Percentiles rank a stretch among this genome's conserved stretches.
phyloP scores from a whole-genome alignment of 2,797 vertebrate genomes.

The Eulemur rubriventer region DNA sequence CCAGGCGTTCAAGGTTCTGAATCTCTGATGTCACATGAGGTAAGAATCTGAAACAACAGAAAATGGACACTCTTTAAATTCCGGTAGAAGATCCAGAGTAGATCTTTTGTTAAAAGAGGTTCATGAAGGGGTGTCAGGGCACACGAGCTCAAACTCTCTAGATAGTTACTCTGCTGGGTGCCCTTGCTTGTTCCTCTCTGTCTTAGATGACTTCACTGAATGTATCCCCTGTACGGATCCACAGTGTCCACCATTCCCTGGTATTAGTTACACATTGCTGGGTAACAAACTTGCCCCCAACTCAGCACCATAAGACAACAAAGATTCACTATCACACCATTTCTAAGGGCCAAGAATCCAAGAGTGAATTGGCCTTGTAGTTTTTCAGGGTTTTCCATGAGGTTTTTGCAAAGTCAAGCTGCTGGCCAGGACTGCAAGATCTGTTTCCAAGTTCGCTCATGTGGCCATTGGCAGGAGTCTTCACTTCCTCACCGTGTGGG shows the following conservation, averaged over 20 bases:
- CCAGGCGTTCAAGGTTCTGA: neutral
- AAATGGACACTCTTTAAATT: neutral
- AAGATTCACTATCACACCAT: neutral
- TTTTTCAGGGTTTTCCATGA: neutral
- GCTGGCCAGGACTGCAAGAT: neutral
- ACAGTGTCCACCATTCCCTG: neutral
- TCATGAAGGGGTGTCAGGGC: neutral
- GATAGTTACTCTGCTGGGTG: neutral
- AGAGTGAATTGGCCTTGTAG: neutral
- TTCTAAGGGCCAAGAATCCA: neutral
- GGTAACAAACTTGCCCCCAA: neutral
- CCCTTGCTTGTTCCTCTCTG: neutral
- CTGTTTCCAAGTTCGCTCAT: neutral
- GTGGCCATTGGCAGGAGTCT: neutral
- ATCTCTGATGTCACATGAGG: neutral
- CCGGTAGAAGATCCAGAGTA: neutral
- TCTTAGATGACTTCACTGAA: neutral
- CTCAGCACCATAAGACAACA: neutral
- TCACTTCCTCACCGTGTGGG: neutral
- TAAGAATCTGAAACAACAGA: neutral
- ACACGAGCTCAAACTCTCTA: neutral
- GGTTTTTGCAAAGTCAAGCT: neutral
- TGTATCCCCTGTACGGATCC: too few relatives aligned
- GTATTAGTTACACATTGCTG: neutral
- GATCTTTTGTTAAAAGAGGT: neutral